Evolutionary conservation across 2,113 vertebrate species (phyloP).

Genomic region (Thymallus thymallus): DNA sequence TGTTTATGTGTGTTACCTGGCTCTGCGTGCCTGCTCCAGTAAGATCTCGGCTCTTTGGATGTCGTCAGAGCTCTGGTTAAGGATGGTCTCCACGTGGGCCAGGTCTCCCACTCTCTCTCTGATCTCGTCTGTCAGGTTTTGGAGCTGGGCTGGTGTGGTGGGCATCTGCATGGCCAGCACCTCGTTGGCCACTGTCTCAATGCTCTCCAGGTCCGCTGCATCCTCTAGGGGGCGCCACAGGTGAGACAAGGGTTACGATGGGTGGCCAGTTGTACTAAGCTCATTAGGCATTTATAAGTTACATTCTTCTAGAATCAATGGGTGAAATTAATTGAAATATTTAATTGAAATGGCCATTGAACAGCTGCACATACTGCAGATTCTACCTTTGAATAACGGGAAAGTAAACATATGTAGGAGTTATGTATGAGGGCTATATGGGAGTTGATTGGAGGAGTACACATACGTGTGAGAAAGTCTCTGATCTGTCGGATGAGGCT

Average conservation of each 20-base stretch:
- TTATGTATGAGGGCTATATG: neutral
- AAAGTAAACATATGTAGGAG: neutral
- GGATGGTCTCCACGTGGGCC: conserved; percentile 86
- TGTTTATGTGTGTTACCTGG: conserved; percentile 74
- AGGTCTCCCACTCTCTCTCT: conserved; percentile 87
- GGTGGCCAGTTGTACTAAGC: too few species aligned
- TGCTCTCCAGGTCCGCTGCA: conserved; percentile 90
- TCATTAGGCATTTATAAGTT: neutral
- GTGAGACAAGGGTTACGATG: neutral
- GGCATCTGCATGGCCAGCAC: conserved; percentile 97
- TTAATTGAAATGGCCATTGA: too few species aligned
- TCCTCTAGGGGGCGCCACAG: conserved; percentile 78
- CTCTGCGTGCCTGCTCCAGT: conserved; percentile 84
- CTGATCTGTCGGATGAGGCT: conserved; percentile 90
- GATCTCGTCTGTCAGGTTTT: conserved; percentile 88
- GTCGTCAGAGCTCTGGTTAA: conserved; percentile 87
- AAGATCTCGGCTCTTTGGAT: conserved; percentile 85
- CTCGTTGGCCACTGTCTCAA: conserved; percentile 90
- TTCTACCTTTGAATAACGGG: neutral
- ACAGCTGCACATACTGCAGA: neutral
- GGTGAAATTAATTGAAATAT: too few species aligned
- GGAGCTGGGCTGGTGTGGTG: conserved; percentile 88
- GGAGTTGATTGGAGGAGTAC: neutral
- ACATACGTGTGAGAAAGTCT: conserved; percentile 91
- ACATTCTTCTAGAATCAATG: neutral